A percentile compares a stretch with the other conserved stretches of the same genome.
Evolutionary conservation across 2,797 vertebrate species (phyloP).

Genomic region (Lagodon rhomboides): DNA sequence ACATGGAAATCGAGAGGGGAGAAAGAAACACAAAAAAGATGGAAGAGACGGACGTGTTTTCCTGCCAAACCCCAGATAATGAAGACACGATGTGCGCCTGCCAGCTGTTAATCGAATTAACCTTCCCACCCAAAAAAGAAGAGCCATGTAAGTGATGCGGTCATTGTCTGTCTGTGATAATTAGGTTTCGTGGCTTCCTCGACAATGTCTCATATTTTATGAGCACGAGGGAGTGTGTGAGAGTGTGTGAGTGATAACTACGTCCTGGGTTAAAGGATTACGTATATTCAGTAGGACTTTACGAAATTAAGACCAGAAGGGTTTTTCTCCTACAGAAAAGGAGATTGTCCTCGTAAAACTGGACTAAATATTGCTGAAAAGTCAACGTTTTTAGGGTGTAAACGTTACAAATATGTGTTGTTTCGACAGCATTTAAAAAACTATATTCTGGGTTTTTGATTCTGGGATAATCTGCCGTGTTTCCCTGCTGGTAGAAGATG

Average conservation of each 20-base stretch:
- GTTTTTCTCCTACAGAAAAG: too few relatives aligned
- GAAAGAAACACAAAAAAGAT: slow-evolving; percentile 1
- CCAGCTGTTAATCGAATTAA: slow-evolving; percentile 60
- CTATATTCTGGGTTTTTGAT: too few relatives aligned
- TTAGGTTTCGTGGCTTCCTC: slow-evolving; percentile 59
- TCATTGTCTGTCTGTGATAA: slow-evolving; percentile 65
- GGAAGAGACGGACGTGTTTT: slow-evolving; percentile 20
- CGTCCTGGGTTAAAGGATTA: slow-evolving; percentile 5
- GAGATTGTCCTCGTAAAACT: too few relatives aligned
- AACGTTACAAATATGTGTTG: too few relatives aligned
- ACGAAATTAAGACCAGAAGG: neutral
- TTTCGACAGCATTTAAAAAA: too few relatives aligned
- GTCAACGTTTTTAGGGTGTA: too few relatives aligned
- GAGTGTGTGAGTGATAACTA: neutral
- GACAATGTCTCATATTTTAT: slow-evolving; percentile 29
- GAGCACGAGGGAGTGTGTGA: slow-evolving; percentile 20
- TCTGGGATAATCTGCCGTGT: too few relatives aligned
- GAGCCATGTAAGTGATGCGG: slow-evolving; percentile 46
- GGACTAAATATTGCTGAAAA: too few relatives aligned
- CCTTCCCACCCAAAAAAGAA: slow-evolving; percentile 64
- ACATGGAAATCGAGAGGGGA: neutral
- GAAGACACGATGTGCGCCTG: slow-evolving; percentile 43
- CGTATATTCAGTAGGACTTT: neutral
- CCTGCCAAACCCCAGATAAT: slow-evolving; percentile 40
- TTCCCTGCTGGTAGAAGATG: neutral